Evolutionary conservation across 1,140 invertebrate genomes (phyloP).

Genomic region (Paracyclopina nana): DNA sequence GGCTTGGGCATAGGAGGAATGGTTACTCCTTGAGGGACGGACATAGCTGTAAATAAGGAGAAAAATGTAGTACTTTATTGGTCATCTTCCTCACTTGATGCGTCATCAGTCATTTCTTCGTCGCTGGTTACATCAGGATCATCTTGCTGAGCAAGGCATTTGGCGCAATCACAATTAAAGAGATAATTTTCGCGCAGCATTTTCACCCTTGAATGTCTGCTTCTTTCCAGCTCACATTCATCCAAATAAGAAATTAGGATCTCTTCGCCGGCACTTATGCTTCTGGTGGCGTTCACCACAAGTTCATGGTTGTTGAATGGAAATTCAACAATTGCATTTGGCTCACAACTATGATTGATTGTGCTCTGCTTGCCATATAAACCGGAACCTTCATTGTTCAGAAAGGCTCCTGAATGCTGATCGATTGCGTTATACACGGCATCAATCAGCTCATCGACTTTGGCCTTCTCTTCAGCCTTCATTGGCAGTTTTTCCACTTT

Average conservation of each 20-base stretch:
- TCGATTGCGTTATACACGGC: constrained; percentile 61
- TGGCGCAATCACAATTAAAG: constrained; percentile 56
- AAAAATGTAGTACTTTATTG: not conserved
- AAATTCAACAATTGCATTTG: constrained; percentile 68
- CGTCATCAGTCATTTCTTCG: constrained; percentile 39
- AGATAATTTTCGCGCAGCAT: constrained; percentile 60
- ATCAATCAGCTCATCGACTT: constrained; percentile 53
- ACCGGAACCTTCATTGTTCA: constrained; percentile 83
- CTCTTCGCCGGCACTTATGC: constrained; percentile 62
- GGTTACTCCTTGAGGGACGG: not conserved
- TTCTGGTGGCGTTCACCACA: constrained; percentile 45
- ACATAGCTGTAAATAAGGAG: too few species aligned
- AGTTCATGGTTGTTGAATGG: constrained; percentile 60
- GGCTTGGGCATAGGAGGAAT: constrained; percentile 23
- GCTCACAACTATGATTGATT: constrained; percentile 76
- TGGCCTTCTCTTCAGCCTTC: constrained; percentile 39
- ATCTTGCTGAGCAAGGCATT: constrained; percentile 47
- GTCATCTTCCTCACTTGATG: constrained; percentile 38
- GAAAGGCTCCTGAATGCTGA: constrained; percentile 60
- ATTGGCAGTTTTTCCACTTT: constrained; percentile 46
- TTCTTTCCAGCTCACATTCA: constrained; percentile 53
- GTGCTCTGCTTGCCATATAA: constrained; percentile 62
- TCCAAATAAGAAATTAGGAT: constrained; percentile 79
- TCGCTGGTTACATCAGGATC: constrained; percentile 59
- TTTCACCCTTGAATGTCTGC: constrained; percentile 61